Base-by-base conservation (phyloP, 2,888 invertebrate species). In the Dynastes hyllus region DNA sequence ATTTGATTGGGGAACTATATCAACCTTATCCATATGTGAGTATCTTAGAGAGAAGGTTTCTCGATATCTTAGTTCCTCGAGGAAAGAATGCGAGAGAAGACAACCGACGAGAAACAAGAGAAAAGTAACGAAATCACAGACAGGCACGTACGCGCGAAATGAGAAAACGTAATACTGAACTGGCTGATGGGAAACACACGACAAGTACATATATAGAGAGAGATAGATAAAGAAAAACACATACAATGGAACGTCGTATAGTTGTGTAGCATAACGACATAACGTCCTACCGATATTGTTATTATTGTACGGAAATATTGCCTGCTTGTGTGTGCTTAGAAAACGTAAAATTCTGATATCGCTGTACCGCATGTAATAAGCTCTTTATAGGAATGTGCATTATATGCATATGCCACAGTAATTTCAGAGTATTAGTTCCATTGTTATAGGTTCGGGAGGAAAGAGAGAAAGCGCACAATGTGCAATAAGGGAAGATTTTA, bases 301-400 rank as follows among this genome's bases (percentile, higher is more conserved):
- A 69, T 69, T 51, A 51, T 51, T 69, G 40, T 69, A 51, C 27
- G 53, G 13, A 50, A 69, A 69, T 69, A 69, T 69, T 51, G 69
- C 51, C 51, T 69, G 69, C 27, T 6, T 45, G 45, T 67, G 69
- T 51, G 50, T 69, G 69, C 29, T 51, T 22, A n/a, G 69, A 51
- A 67, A 51, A 69, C 51, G 29, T 69, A 69, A 69, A 69, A 51
- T 51, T 69, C 13, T 27, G 51, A 67, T 50, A n/a, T 53, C 50
- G 13, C 51, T 51, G 27, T 29, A 69, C 50, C 51, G 40, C 50
- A 69, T 27, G 29, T 13, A 69, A 27, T 69, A 50, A 69, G n/a
- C n/a, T 50, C 8, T 37, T 37, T 50, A 5, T 51, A 2, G 37
- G 50, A 51, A 51, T 69, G 22, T 32, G 29, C 51, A 69, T 27